Conservation (phyloP, 2,888 invertebrate genomes). For the Caenorhabditis zanzibari region DNA sequence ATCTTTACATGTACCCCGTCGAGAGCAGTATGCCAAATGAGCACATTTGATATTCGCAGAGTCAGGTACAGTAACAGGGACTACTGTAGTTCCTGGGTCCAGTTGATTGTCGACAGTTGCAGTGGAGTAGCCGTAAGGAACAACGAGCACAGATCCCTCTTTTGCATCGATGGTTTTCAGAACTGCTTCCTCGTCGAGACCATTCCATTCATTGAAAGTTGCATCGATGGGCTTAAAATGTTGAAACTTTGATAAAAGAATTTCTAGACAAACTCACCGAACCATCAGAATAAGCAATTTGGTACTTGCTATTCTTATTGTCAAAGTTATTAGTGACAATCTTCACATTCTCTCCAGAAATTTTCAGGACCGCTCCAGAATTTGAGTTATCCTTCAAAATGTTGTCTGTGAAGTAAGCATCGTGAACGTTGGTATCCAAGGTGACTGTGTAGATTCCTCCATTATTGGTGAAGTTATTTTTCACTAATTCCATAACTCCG, state of each 20-base stretch:
- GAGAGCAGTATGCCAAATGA: constrained; percentile 68
- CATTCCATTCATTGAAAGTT: constrained; percentile 68
- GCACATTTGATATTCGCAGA: constrained; percentile 55
- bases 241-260: neutral
- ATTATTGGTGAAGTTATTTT: constrained; percentile 58
- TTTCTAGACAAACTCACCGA: constrained; percentile 54
- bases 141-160: constrained; percentile 30
- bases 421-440: constrained; percentile 48
- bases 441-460: constrained; percentile 61
- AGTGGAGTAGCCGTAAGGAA: constrained; percentile 9
- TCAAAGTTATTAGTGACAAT: constrained; percentile 66
- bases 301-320: constrained; percentile 62
- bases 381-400: constrained; percentile 58
- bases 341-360: constrained; percentile 58
- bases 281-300: constrained; percentile 63
- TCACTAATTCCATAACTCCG: constrained; percentile 46
- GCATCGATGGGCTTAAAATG: constrained; percentile 64
- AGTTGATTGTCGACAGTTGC: constrained; percentile 40
- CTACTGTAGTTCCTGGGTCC: constrained; percentile 44
- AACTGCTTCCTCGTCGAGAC: constrained; percentile 35
- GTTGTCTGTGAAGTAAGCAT: constrained; percentile 59
- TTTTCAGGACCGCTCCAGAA: constrained; percentile 66
- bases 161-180: constrained; percentile 52
- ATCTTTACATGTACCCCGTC: constrained; percentile 64
- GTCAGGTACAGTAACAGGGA: constrained; percentile 41